phyloP scores from a whole-genome alignment of 2,797 vertebrate species.

The Melanotaenia boesemani region DNA sequence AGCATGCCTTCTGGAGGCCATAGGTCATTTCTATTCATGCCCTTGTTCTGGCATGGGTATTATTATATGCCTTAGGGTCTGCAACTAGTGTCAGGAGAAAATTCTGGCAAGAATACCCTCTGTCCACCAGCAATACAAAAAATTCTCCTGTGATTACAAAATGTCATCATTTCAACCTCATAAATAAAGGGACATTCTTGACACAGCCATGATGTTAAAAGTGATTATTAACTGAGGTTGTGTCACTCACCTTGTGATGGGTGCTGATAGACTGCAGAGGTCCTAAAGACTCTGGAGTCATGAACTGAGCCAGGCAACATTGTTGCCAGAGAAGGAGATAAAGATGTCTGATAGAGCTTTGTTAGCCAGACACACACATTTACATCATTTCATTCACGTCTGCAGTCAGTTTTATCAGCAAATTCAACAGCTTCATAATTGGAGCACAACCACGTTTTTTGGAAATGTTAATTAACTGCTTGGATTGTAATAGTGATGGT shows the following conservation, averaged over 20 bases:
- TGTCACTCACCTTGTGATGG: neutral
- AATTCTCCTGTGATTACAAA: neutral
- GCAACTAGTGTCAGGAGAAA: neutral
- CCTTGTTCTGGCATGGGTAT: neutral
- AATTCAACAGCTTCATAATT: too few relatives aligned
- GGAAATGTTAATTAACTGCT: too few relatives aligned
- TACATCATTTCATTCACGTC: too few relatives aligned
- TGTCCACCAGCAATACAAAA: neutral
- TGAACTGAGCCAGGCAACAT: too few relatives aligned
- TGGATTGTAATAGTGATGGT: too few relatives aligned
- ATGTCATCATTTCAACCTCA: too few relatives aligned
- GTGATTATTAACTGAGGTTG: neutral
- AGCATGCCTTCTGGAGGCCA: neutral
- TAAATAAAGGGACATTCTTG: neutral
- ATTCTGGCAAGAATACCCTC: neutral
- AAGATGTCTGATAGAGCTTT: too few relatives aligned
- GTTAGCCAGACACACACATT: too few relatives aligned
- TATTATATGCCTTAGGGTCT: neutral
- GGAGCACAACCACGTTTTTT: too few relatives aligned
- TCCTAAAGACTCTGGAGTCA: neutral
- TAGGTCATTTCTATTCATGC: neutral
- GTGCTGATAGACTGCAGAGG: too few relatives aligned
- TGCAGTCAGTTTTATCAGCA: neutral
- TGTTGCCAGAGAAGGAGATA: too few relatives aligned
- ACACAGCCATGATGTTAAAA: neutral